phyloP scores from a whole-genome alignment of 2,888 invertebrate genomes.

The Oligia latruncula region DNA sequence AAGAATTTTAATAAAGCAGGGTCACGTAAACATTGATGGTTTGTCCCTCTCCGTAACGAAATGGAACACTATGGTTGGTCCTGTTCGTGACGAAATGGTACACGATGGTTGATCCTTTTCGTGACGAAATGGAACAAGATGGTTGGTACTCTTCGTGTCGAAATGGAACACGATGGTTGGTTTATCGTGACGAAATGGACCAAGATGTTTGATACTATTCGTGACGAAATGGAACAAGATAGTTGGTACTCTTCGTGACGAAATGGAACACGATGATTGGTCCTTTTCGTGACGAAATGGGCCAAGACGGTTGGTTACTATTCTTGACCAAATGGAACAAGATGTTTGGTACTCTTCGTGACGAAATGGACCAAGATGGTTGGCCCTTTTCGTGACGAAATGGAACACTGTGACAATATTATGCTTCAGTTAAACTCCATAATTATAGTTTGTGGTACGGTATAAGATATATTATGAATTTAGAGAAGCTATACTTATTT shows the following conservation, averaged over 20 bases:
- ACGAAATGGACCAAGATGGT: constrained; percentile 67
- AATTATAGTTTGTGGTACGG: constrained; percentile 1
- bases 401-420: constrained; percentile 21
- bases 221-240: constrained; percentile 62
- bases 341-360: constrained; percentile 50
- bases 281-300: constrained; percentile 42
- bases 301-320: constrained; percentile 66
- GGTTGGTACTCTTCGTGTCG: constrained; percentile 55
- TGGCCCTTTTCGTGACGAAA: constrained; percentile 20
- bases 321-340: constrained; percentile 42
- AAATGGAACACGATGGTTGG: constrained; percentile 67
- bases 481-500: not conserved
- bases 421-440: constrained; percentile 17
- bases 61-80: constrained; percentile 50
- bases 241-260: constrained; percentile 59
- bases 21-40: constrained; percentile 86
- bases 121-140: constrained; percentile 37
- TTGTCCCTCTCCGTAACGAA: constrained; percentile 49
- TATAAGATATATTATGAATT: not conserved
- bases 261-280: constrained; percentile 51
- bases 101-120: constrained; percentile 67
- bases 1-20: constrained; percentile 87
- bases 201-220: constrained; percentile 46
- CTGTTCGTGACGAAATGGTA: constrained; percentile 37
- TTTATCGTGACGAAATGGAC: constrained; percentile 40